These are phyloP conservation scores for Perodicticus potto DNA, from an alignment of 2,797 vertebrate genomes.

Conservation along the genomic window DNA sequence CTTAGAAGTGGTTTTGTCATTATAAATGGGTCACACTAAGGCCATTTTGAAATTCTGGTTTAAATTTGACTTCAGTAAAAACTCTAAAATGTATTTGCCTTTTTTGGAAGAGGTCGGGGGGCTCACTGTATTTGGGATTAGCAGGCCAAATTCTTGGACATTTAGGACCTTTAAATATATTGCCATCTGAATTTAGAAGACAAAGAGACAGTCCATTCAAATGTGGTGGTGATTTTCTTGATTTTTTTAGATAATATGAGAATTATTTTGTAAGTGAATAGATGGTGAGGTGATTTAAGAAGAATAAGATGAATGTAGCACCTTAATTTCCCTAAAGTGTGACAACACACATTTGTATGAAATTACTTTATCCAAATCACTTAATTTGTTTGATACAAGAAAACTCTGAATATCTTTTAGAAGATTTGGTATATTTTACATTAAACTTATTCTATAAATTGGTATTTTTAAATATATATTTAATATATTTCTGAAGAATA, in stretches of 20 bases:
- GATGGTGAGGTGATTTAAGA: not conserved
- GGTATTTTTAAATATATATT: slow-evolving; percentile 40
- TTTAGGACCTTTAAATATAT: not conserved
- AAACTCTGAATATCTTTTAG: not conserved
- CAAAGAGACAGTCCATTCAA: not conserved
- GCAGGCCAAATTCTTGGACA: not conserved
- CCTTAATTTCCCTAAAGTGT: not conserved
- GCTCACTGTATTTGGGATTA: not conserved
- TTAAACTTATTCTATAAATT: slow-evolving; percentile 40
- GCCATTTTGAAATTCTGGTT: slow-evolving; percentile 17
- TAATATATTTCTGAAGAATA: slow-evolving; percentile 1
- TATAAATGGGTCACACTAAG: not conserved
- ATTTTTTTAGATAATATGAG: not conserved
- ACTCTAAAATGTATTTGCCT: slow-evolving; percentile 23
- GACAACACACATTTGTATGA: not conserved
- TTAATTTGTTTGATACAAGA: not conserved
- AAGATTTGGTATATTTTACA: slow-evolving; percentile 1
- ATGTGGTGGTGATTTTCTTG: not conserved
- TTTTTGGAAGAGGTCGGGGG: not conserved
- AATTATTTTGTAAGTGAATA: not conserved
- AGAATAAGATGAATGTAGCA: not conserved
- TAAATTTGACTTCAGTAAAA: not conserved
- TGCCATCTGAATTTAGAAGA: not conserved
- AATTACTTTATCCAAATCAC: not conserved
- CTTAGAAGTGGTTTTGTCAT: slow-evolving; percentile 4